Percentiles rank a stretch among this genome's conserved stretches.
Conservation (phyloP, 2,888 invertebrate genomes). For the Synergus umbraculus region DNA sequence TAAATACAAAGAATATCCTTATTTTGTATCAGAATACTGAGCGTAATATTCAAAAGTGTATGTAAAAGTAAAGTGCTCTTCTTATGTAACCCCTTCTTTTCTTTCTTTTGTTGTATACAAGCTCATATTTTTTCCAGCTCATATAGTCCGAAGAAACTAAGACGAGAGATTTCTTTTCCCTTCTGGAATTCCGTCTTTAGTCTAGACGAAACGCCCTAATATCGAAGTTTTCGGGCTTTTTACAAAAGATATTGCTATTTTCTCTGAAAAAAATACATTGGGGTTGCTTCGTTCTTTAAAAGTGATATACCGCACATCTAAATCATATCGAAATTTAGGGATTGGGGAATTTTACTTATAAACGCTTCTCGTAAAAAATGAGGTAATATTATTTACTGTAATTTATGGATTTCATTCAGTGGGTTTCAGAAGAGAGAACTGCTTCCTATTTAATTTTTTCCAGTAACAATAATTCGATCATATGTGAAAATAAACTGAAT, state of each 20-base stretch:
- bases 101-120: neutral
- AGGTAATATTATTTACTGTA: too few relatives aligned
- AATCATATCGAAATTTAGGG: neutral
- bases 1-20: too few relatives aligned
- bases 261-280: neutral
- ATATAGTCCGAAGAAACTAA: neutral
- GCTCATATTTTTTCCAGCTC: conserved; percentile 9
- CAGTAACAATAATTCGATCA: too few relatives aligned
- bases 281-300: neutral
- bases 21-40: neutral
- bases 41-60: too few relatives aligned
- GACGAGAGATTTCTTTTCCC: conserved; percentile 22
- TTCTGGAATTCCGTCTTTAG: neutral
- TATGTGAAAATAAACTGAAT: neutral
- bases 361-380: neutral
- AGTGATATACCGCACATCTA: conserved; percentile 15
- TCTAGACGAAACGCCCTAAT: conserved; percentile 23
- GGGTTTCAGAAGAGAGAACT: too few relatives aligned
- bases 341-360: neutral
- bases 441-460: too few relatives aligned
- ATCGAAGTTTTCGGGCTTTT: conserved; percentile 26
- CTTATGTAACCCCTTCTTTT: neutral
- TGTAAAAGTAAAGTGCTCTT: conserved; percentile 11
- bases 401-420: too few relatives aligned
- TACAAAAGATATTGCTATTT: neutral